A percentile compares a stretch with the other conserved stretches of the same genome.
Conservation (phyloP, 2,888 invertebrate species). For the Ernsta delagoae region DNA sequence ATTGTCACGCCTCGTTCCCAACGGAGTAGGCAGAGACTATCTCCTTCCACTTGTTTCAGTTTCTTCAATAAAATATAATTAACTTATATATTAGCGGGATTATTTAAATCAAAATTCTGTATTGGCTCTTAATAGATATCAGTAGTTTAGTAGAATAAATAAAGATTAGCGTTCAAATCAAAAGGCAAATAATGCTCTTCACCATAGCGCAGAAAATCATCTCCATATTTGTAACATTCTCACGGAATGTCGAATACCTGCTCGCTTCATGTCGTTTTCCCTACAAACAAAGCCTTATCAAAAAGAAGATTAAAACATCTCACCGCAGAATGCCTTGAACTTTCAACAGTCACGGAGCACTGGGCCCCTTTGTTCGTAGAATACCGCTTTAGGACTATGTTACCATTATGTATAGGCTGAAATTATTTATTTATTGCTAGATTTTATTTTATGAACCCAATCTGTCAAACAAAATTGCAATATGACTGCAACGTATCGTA, state of each 20-base stretch:
- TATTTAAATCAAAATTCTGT: no score
- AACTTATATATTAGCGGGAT: no score
- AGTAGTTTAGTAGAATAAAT: no score
- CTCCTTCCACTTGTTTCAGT: no score
- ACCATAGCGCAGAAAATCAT: neutral
- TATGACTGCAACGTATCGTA: no score
- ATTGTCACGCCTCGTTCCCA: no score
- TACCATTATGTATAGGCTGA: neutral
- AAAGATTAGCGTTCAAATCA: no score
- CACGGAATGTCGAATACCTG: conserved; percentile 7
- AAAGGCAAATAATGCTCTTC: no score
- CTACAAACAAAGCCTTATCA: conserved; percentile 42
- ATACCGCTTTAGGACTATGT: conserved; percentile 14
- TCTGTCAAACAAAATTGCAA: neutral
- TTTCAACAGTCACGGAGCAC: conserved; percentile 59
- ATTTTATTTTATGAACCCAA: no score
- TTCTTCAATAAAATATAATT: no score
- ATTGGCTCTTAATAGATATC: no score
- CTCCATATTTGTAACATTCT: neutral
- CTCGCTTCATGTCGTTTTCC: conserved; percentile 11
- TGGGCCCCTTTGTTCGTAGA: conserved; percentile 29
- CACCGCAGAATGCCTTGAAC: conserved; percentile 63
- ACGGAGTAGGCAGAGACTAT: no score
- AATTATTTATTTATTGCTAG: neutral
- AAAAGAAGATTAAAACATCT: conserved; percentile 58